These are phyloP conservation scores for Manduca sexta DNA, from an alignment of 1,140 invertebrate genomes.

Conservation along the genomic window DNA sequence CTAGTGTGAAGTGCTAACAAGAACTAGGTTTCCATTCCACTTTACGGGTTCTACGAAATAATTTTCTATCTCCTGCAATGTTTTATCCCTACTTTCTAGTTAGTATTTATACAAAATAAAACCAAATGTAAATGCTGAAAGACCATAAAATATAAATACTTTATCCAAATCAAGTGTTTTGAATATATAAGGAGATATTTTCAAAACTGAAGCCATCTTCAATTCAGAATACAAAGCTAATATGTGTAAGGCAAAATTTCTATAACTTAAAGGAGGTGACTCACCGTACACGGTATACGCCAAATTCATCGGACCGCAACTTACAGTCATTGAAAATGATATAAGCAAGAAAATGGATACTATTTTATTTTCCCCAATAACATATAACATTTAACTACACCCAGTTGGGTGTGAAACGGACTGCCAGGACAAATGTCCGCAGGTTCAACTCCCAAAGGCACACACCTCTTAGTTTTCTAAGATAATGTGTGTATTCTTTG, in stretches of 20 bases:
- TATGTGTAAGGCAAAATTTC: constrained; percentile 14
- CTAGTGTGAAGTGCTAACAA: too few relatives aligned
- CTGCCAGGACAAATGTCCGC: too few relatives aligned
- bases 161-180: constrained; percentile 18
- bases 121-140: constrained; percentile 16
- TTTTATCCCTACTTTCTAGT: constrained; percentile 35
- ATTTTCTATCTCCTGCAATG: constrained; percentile 22
- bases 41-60: constrained; percentile 15
- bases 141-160: constrained; percentile 23
- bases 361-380: constrained; percentile 11
- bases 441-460: too few relatives aligned
- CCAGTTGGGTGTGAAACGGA: too few relatives aligned
- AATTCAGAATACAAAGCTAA: constrained; percentile 19
- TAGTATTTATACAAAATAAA: constrained; percentile 23
- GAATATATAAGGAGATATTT: constrained; percentile 23
- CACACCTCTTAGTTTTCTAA: too few relatives aligned
- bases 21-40: neutral
- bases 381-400: constrained; percentile 1
- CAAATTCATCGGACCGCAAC: constrained; percentile 21
- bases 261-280: constrained; percentile 20
- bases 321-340: constrained; percentile 17
- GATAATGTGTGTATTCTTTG: too few relatives aligned
- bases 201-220: constrained; percentile 16
- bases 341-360: constrained; percentile 18
- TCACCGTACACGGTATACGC: constrained; percentile 23